Evolutionary conservation across 2,113 vertebrate species (phyloP).

Genomic region (Varanus komodoensis): DNA sequence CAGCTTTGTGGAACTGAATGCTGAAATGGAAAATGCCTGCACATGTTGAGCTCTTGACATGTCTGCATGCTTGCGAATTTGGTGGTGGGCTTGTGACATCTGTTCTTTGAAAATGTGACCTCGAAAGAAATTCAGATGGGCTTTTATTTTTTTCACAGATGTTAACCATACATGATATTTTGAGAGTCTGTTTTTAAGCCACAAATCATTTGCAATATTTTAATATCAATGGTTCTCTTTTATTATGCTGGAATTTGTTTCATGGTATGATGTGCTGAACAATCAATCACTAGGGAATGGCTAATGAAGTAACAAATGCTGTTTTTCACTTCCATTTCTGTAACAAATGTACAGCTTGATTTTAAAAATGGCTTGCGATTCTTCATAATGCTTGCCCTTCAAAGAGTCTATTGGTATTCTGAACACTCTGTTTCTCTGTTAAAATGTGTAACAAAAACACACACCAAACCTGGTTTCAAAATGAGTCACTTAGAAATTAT

Average conservation of each 20-base stretch:
- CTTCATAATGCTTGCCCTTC: constrained; percentile 30
- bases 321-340: background rate
- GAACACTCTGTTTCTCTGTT: background rate
- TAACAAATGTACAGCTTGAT: constrained; percentile 32
- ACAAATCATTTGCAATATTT: constrained; percentile 15
- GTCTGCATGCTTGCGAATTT: background rate
- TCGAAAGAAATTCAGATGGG: background rate
- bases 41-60: background rate
- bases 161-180: background rate
- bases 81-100: background rate
- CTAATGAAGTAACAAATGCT: background rate
- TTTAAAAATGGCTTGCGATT: constrained; percentile 47
- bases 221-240: background rate
- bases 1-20: background rate
- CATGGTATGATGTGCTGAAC: background rate
- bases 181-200: background rate
- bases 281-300: constrained; percentile 1
- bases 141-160: background rate
- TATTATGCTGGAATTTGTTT: background rate
- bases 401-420: constrained; percentile 8
- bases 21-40: background rate
- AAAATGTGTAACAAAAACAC: background rate
- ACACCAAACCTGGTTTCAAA: background rate
- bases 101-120: background rate
- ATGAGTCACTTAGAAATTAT: constrained; percentile 19